A percentile compares a stretch with the other conserved stretches of the same genome.
phyloP scores from a whole-genome alignment of 2,888 invertebrate species.

The Cephus runcator region DNA sequence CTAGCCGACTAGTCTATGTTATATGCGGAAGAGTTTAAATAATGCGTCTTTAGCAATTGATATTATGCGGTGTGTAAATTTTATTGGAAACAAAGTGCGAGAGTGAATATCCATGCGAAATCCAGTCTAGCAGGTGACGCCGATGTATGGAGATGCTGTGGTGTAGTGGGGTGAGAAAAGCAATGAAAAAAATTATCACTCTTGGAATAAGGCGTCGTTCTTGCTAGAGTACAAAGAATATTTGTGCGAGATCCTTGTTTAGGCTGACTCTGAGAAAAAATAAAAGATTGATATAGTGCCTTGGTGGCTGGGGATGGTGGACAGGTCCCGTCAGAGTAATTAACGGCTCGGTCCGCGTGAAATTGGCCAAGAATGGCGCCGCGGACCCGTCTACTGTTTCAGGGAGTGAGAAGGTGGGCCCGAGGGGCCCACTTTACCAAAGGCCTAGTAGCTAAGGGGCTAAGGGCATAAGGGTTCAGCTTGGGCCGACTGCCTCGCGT shows the following conservation, averaged over 20 bases:
- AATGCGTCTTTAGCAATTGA: neutral
- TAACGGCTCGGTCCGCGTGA: slow-evolving; percentile 39
- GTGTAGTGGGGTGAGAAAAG: neutral
- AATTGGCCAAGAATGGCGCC: slow-evolving; percentile 34
- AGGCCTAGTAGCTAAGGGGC: neutral
- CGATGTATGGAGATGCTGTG: neutral
- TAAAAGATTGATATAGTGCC: neutral
- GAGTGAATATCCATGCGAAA: neutral
- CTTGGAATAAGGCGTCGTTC: neutral
- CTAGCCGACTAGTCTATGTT: neutral
- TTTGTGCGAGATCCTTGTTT: neutral
- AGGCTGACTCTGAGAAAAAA: neutral
- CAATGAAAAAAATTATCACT: neutral
- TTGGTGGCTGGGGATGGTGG: slow-evolving; percentile 10
- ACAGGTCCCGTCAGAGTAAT: slow-evolving; percentile 29
- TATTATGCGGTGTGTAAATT: neutral
- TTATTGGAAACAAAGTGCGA: neutral
- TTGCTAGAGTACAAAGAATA: neutral
- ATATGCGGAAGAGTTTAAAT: neutral
- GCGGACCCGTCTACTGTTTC: slow-evolving; percentile 22
- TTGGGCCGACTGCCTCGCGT: slow-evolving; percentile 5
- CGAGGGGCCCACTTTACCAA: neutral
- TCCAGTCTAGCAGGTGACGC: neutral
- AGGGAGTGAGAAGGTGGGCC: slow-evolving; percentile 1
- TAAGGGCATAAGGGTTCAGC: neutral